phyloP scores from a whole-genome alignment of 2,888 invertebrate species.

The Drosophila barbarae region DNA sequence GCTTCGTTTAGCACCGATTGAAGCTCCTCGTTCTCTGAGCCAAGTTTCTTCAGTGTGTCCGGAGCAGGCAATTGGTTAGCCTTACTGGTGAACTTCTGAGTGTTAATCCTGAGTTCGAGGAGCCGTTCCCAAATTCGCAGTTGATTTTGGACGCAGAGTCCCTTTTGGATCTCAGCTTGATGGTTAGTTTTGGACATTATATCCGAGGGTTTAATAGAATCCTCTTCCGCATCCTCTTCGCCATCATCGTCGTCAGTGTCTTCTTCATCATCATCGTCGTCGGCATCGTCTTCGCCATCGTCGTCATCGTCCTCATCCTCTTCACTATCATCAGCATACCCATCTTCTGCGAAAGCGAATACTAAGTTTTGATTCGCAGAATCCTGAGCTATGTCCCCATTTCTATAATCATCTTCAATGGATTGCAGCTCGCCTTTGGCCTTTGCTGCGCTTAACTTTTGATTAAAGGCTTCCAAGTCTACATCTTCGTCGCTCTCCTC shows the following conservation, averaged over 20 bases:
- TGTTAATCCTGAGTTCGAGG: slow-evolving; percentile 91
- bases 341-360: slow-evolving; percentile 21
- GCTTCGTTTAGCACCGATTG: slow-evolving; percentile 64
- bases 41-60: slow-evolving; percentile 80
- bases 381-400: slow-evolving; percentile 37
- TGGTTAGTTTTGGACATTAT: slow-evolving; percentile 77
- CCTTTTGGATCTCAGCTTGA: slow-evolving; percentile 83
- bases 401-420: slow-evolving; percentile 60
- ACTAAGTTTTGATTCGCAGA: neutral
- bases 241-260: slow-evolving; percentile 58
- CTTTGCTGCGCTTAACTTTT: neutral
- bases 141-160: slow-evolving; percentile 85
- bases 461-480: slow-evolving; percentile 46
- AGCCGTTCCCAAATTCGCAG: slow-evolving; percentile 90
- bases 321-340: slow-evolving; percentile 22
- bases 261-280: slow-evolving; percentile 48
- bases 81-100: slow-evolving; percentile 89
- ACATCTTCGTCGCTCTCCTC: slow-evolving; percentile 56
- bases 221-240: slow-evolving; percentile 43
- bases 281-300: slow-evolving; percentile 42
- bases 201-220: slow-evolving; percentile 35
- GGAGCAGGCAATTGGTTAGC: slow-evolving; percentile 89
- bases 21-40: slow-evolving; percentile 81
- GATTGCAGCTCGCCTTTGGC: slow-evolving; percentile 42
- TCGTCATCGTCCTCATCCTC: slow-evolving; percentile 34